phyloP scores from a whole-genome alignment of 2,888 invertebrate species.

The Gymnosoma rotundatum region DNA sequence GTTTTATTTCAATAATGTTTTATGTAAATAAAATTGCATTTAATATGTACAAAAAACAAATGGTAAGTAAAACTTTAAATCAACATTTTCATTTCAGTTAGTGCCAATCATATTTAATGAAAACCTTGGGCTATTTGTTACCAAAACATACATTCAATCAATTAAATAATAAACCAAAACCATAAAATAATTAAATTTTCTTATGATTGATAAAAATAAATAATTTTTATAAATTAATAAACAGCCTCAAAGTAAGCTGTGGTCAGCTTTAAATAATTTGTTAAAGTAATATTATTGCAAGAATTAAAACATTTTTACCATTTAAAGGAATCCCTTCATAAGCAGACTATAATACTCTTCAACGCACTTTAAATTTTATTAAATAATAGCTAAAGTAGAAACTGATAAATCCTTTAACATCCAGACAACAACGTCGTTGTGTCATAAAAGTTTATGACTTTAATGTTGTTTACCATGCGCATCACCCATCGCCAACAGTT shows the following conservation, averaged over 20 bases:
- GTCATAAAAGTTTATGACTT: constrained; percentile 62
- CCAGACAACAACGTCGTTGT: constrained; percentile 37
- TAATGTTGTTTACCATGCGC: constrained; percentile 28
- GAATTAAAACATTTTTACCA: background rate
- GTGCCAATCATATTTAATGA: constrained; percentile 66
- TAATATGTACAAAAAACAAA: background rate
- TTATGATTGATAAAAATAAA: constrained; percentile 60
- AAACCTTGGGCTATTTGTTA: constrained; percentile 47
- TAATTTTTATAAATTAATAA: constrained; percentile 22
- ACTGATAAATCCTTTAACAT: constrained; percentile 45
- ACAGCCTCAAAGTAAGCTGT: constrained; percentile 42
- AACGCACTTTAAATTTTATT: background rate
- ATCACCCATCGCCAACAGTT: too few relatives aligned
- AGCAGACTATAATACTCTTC: background rate
- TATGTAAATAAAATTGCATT: too few relatives aligned
- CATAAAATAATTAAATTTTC: constrained; percentile 68
- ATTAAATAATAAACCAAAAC: constrained; percentile 35
- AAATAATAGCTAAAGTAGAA: background rate
- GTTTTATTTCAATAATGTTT: too few relatives aligned
- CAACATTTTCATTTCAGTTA: constrained; percentile 39
- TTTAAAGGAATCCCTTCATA: background rate
- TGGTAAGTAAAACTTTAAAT: constrained; percentile 6
- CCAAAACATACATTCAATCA: background rate
- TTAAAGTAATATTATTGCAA: too few relatives aligned
- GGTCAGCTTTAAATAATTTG: constrained; percentile 36